Evolutionary conservation across 2,888 invertebrate species (phyloP).

Genomic region (Alviniconcha strummeri): DNA sequence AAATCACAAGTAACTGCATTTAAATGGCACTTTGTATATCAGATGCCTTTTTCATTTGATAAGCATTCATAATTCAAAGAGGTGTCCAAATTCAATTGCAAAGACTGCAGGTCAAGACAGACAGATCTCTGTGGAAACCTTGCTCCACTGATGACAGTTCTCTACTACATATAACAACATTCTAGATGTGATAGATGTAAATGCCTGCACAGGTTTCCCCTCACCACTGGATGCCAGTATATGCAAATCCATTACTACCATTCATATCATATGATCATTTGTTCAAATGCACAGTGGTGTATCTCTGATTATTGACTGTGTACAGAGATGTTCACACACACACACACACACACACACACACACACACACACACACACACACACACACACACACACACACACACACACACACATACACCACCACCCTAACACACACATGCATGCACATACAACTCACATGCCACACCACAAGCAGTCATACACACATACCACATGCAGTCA

Average conservation of each 20-base stretch:
- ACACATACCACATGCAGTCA: background rate
- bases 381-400: conserved; percentile 6
- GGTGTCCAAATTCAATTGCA: too few relatives aligned
- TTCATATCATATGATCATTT: too few relatives aligned
- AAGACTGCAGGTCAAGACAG: too few relatives aligned
- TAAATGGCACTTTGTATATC: background rate
- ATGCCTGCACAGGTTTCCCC: background rate
- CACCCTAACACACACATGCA: background rate
- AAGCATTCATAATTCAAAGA: too few relatives aligned
- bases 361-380: conserved; percentile 11
- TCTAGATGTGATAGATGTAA: background rate
- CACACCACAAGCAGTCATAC: background rate
- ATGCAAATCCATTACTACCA: background rate
- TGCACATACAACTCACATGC: background rate
- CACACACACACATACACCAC: background rate
- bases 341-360: background rate
- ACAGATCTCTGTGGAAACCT: too few relatives aligned
- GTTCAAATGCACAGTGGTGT: background rate
- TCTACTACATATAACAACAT: too few relatives aligned
- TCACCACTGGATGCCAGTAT: background rate
- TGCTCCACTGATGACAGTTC: too few relatives aligned
- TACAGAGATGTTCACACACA: background rate
- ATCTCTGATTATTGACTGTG: background rate
- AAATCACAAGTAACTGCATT: background rate
- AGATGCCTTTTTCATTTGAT: background rate